Evolutionary conservation across 2,888 invertebrate genomes (phyloP), one percentile per base, ranked within the genome.

Genomic region (Rhamphomyia laevipes): DNA sequence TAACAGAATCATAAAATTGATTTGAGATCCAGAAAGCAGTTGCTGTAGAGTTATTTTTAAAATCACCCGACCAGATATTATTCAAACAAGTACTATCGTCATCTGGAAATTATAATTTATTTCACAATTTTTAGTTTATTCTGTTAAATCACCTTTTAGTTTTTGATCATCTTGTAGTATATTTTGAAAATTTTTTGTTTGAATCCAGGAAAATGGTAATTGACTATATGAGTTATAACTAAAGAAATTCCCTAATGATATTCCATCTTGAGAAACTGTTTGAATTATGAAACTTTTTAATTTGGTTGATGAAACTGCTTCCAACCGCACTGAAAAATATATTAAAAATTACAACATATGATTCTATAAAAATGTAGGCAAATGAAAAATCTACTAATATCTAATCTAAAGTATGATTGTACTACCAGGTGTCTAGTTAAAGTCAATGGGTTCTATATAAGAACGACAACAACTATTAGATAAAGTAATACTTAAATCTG

Each of bases 21-120:
- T 63, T 61, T 37, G 63, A 43, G 53, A 62, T 57, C 63, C 63
- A 63, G 46, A 61, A 57, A 47, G 53, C 53, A 31, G 21, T 37
- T 18, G 46, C 41, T 43, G 53, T 51, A 45, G 48, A 52, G 49
- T 51, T 54, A 33, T 47, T 49, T 35, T 53, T 44, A 47, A 55
- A 27, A 15, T 38, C 37, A 12, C 43, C 33, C 11, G 12, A 27
- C 51, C 51, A 54, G 33, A 45, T 50, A 43, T 54, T 54, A 27
- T 50, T 47, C 31, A 27, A 21, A 27, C 53, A 54, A 41, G 15
- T 17, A 11, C 4, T 9, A 43, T 43, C 23, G 43, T 23, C 17
- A 33, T 38, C 17, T 17, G 17, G 6, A 21, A 18, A 38, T 18
- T 38, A 13, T 38, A 2, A 4, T 3, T 38, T 17, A 17, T 38